phyloP scores from a whole-genome alignment of 2,888 invertebrate genomes.

The Pachliopta kotzebuea region DNA sequence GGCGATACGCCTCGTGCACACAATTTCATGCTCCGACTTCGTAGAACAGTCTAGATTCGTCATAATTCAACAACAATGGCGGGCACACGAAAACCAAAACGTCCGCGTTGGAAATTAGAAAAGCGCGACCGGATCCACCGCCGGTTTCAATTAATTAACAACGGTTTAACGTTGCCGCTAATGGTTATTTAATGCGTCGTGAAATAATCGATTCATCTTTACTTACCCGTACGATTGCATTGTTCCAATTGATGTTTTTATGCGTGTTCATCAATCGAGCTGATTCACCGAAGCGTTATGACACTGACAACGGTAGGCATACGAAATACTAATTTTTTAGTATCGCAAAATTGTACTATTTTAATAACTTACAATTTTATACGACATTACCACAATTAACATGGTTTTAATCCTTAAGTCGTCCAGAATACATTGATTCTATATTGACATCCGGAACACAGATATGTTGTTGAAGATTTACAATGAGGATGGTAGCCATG shows the following conservation, averaged over 20 bases:
- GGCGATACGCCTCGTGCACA: conserved; percentile 79
- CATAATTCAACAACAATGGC: conserved; percentile 62
- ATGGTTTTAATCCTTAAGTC: no score
- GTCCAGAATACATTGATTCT: no score
- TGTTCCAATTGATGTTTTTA: conserved; percentile 61
- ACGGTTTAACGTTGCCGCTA: conserved; percentile 47
- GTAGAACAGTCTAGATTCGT: conserved; percentile 72
- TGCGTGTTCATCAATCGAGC: conserved; percentile 47
- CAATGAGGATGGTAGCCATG: no score
- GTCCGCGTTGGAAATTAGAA: conserved; percentile 39
- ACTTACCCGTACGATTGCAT: conserved; percentile 42
- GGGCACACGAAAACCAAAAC: conserved; percentile 43
- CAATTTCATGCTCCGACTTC: conserved; percentile 76
- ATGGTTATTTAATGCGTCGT: conserved; percentile 56
- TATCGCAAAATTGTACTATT: background rate
- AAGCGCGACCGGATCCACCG: conserved; percentile 39
- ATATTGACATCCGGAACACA: no score
- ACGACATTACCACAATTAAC: no score
- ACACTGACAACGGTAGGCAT: conserved; percentile 47
- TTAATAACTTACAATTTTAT: background rate
- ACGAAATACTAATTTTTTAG: conserved; percentile 34
- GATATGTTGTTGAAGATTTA: no score
- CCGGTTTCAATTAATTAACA: conserved; percentile 57
- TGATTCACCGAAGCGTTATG: conserved; percentile 42
- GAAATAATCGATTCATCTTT: conserved; percentile 42